Base-by-base conservation (phyloP, 2,797 vertebrate genomes). In the Hippocampus kuda region DNA sequence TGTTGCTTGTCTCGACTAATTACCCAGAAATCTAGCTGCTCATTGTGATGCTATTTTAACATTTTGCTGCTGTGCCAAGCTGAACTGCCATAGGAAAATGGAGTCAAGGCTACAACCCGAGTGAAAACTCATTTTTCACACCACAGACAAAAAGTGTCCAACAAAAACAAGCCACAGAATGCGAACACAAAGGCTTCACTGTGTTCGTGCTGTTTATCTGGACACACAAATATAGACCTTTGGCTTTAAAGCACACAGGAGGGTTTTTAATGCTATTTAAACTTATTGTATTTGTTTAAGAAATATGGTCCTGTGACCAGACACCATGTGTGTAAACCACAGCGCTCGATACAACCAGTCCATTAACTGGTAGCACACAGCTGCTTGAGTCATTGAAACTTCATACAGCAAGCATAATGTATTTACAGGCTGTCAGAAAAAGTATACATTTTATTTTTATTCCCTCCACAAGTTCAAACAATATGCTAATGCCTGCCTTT, bases 351-450 rank as follows among this genome's bases (percentile, higher is more conserved):
- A 68, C 42, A 48, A 9, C 73, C 72, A 68, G 65, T 74, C 65
- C 69, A 30, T 59, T 65, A 69, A 51, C 67, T 73, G 71, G 69
- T 61, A 51, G 56, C 70, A 68, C 76, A 70, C 79, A 81, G 87
- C 86, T 89, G 89, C 75, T 84, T 75, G 72, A 91, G 75, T 81
- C 80, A 88, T 89, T 63, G 71, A 13, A 63, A 70, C 72, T 67
- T 73, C 75, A 81, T 81, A 80, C 79, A 38, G 75, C 77, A 66
- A 70, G 74, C 69, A 27, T 63, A 68, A 76, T 82, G 74, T 85
- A 83, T 88, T 85, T 83, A 83, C 75, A 83, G 85, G 82, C 72
- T 41, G 72, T 7, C 65, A 80, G 75, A 78, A 82, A 84, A 87
- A 89, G 87, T 77, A 75, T 48, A 49, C 30, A 3, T 79, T 80